These are phyloP conservation scores for Pocillopora verrucosa DNA, from an alignment of 64 coral and sea anemone genomes.

Conservation along the genomic window DNA sequence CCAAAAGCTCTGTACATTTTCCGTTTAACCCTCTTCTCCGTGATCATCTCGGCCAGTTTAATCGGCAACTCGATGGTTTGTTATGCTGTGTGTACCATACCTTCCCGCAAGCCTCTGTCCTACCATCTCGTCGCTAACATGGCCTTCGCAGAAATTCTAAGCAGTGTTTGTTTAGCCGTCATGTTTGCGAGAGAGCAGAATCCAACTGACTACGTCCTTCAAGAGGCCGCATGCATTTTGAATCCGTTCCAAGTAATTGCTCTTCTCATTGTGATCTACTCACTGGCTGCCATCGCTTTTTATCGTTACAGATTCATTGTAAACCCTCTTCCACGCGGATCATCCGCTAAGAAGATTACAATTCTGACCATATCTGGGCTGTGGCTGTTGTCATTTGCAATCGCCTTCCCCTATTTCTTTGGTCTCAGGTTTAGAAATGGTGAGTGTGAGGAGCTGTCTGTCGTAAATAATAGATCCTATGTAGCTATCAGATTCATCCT, in stretches of 20 bases:
- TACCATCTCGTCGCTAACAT: too few species aligned
- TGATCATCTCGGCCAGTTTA: too few species aligned
- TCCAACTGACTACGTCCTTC: slow-evolving; percentile 49
- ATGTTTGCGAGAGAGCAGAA: slow-evolving; percentile 46
- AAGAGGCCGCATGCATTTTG: slow-evolving; percentile 58
- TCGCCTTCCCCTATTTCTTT: not conserved
- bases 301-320: slow-evolving; percentile 60
- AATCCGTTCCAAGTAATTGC: slow-evolving; percentile 62
- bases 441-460: too few species aligned
- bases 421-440: not conserved
- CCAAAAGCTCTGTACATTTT: too few species aligned
- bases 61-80: too few species aligned
- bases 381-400: slow-evolving; percentile 36
- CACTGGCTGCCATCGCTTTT: slow-evolving; percentile 70
- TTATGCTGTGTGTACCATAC: too few species aligned
- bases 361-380: slow-evolving; percentile 13
- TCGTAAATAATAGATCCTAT: slow-evolving; percentile 22
- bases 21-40: too few species aligned
- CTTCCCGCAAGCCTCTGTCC: too few species aligned
- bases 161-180: slow-evolving; percentile 45
- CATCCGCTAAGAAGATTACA: not conserved
- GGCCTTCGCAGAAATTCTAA: too few species aligned
- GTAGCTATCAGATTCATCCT: slow-evolving; percentile 39
- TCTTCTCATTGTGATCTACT: slow-evolving; percentile 41
- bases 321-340: not conserved